Conservation (phyloP, 2,888 invertebrate species). For the Drosophila aldrichi region DNA sequence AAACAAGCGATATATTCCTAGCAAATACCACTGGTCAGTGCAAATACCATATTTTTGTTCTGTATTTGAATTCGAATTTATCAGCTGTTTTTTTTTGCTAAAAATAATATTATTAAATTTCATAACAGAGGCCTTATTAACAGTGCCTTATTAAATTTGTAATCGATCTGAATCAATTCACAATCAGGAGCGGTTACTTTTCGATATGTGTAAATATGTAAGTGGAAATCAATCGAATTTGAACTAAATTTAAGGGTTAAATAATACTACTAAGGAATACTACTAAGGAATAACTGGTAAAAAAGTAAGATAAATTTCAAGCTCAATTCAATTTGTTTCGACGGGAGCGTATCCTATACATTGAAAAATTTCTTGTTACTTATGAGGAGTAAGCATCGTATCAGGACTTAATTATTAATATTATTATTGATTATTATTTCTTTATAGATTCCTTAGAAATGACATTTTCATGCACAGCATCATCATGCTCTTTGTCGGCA, state of each 20-base stretch:
- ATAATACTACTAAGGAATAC: neutral
- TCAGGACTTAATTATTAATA: neutral
- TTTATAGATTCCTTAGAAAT: neutral
- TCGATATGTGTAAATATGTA: neutral
- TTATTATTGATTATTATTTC: neutral
- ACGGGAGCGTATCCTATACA: too few relatives aligned
- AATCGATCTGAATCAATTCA: neutral
- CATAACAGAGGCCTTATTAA: neutral
- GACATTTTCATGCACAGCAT: neutral
- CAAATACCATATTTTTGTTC: neutral
- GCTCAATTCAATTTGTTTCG: too few relatives aligned
- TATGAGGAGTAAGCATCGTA: too few relatives aligned
- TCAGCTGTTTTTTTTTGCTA: neutral
- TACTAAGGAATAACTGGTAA: too few relatives aligned
- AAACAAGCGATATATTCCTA: neutral
- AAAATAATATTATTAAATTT: neutral
- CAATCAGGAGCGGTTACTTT: neutral
- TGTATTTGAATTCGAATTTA: neutral
- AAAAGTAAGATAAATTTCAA: neutral
- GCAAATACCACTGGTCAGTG: neutral
- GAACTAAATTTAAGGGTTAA: neutral
- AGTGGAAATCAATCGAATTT: neutral
- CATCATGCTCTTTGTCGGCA: neutral
- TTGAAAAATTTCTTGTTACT: too few relatives aligned
- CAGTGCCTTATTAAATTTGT: neutral